Conservation (phyloP, 2,797 vertebrate species). For the Acrossocheilus fasciatus region DNA sequence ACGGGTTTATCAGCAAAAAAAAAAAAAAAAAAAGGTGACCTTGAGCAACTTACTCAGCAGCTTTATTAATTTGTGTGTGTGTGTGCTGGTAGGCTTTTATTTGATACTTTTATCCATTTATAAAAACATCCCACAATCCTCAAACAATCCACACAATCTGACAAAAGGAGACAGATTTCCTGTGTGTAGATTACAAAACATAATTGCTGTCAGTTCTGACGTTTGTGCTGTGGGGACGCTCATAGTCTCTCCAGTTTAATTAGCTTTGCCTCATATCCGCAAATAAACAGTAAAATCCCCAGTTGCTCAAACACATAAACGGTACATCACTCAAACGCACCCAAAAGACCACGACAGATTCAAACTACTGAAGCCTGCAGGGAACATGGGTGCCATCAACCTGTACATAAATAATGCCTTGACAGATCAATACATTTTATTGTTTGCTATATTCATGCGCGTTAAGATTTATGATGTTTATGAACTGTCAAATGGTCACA, state of each 20-base stretch:
- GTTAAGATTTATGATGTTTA: slow-evolving; percentile 3
- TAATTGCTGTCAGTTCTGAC: slow-evolving; percentile 19
- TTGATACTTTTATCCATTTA: neutral
- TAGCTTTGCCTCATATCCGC: slow-evolving; percentile 26
- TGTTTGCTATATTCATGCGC: neutral
- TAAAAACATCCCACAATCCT: slow-evolving; percentile 2
- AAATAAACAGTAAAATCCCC: slow-evolving; percentile 36
- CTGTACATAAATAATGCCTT: slow-evolving; percentile 19
- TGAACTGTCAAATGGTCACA: slow-evolving; percentile 2
- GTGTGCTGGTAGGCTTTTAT: neutral
- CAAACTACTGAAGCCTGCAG: slow-evolving; percentile 7
- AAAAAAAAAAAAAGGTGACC: neutral
- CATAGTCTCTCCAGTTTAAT: slow-evolving; percentile 38
- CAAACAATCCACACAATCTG: slow-evolving; percentile 16
- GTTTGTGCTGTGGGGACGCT: slow-evolving; percentile 8
- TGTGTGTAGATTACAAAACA: slow-evolving; percentile 26
- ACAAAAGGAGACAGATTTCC: slow-evolving; percentile 10
- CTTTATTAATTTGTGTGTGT: neutral
- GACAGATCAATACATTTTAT: slow-evolving; percentile 8
- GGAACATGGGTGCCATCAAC: slow-evolving; percentile 1
- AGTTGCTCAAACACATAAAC: slow-evolving; percentile 33
- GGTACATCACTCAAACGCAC: slow-evolving; percentile 44
- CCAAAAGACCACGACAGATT: slow-evolving; percentile 50
- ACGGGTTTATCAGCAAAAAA: neutral
- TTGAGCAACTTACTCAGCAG: neutral